Percentiles rank a stretch among this genome's conserved stretches.
Evolutionary conservation across 64 coral and sea anemone genomes (phyloP).

Genomic region (Acropora yongei): DNA sequence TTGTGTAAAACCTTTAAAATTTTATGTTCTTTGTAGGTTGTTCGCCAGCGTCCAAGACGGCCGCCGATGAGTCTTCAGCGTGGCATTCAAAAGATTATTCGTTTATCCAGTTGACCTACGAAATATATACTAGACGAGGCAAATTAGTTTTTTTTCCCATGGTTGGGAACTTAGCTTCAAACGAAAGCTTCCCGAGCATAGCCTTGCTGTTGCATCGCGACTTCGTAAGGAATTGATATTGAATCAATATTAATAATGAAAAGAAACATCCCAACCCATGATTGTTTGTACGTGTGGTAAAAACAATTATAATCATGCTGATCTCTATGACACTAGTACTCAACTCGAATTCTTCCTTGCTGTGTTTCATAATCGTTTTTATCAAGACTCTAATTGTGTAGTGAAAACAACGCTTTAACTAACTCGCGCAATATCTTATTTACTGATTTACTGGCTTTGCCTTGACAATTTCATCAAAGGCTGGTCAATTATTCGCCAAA

Average conservation of each 20-base stretch:
- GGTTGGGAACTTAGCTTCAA: no score
- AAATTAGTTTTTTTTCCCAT: no score
- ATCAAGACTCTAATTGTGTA: conserved; percentile 7
- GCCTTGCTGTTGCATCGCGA: no score
- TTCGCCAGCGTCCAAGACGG: no score
- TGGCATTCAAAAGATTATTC: no score
- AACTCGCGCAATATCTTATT: not conserved
- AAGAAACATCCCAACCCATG: not conserved
- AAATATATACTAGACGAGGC: no score
- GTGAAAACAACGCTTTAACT: not conserved
- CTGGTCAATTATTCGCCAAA: not conserved
- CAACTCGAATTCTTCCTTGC: not conserved
- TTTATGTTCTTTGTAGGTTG: no score
- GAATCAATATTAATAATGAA: not conserved
- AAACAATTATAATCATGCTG: not conserved
- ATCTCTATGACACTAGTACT: not conserved
- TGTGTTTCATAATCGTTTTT: not conserved
- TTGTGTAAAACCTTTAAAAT: no score
- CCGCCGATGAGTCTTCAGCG: no score
- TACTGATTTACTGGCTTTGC: not conserved
- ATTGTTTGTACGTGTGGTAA: not conserved
- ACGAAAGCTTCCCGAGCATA: no score
- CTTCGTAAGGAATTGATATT: not conserved
- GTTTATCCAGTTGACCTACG: no score
- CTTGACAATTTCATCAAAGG: not conserved